Percentiles rank a stretch among this genome's conserved stretches.
Evolutionary conservation across 1,140 invertebrate genomes (phyloP).

Genomic region (Periplaneta americana): DNA sequence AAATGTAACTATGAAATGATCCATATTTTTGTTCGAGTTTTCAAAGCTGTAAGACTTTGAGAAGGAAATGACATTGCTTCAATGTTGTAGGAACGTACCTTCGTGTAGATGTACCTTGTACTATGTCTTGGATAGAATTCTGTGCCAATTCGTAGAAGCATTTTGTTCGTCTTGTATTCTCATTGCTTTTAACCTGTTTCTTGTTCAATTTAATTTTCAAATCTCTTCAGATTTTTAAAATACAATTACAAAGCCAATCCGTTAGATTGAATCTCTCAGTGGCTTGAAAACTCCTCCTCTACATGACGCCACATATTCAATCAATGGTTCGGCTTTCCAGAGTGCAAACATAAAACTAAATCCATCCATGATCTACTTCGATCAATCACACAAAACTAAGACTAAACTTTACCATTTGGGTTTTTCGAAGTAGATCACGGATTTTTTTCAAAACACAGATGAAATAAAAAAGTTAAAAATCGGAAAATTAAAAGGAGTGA

Average conservation of each 20-base stretch:
- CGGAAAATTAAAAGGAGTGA: not conserved
- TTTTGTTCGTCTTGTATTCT: no score
- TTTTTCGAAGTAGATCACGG: not conserved
- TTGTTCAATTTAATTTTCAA: not conserved
- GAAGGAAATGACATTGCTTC: not conserved
- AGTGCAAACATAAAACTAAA: not conserved
- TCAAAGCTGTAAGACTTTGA: not conserved
- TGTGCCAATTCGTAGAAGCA: not conserved
- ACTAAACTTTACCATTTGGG: not conserved
- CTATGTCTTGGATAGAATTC: not conserved
- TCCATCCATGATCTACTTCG: not conserved
- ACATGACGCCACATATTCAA: not conserved
- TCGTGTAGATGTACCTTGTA: not conserved
- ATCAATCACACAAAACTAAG: not conserved
- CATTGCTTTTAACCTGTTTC: no score
- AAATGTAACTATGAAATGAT: not conserved
- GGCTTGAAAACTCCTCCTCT: not conserved
- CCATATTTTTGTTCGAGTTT: not conserved
- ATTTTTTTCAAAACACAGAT: not conserved
- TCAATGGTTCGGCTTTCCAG: not conserved
- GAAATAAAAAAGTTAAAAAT: not conserved
- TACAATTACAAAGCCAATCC: not conserved
- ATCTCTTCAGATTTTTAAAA: not conserved
- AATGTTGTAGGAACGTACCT: not conserved
- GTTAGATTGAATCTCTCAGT: no score